Evolutionary conservation across 92 coral and sea anemone species (phyloP), one percentile per base, ranked within the genome.

Genomic region (Hydrozoanthus gracilis): DNA sequence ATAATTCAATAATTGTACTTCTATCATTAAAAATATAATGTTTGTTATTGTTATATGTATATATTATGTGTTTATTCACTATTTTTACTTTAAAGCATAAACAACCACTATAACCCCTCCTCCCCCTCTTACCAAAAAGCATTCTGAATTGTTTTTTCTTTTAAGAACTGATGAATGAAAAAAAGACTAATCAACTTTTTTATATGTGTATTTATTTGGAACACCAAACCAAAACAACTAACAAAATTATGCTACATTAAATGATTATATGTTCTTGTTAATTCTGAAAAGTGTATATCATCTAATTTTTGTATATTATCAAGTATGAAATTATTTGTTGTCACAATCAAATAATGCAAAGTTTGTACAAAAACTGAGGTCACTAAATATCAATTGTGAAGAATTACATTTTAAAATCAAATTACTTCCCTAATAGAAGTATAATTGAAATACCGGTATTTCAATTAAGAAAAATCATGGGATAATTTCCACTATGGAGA

Each of bases 401-500:
- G 67, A 61, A 61, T 61, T 61, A 12, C 67, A 61, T 61, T 61
- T 61, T 61, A 58, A 61, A 61, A 61, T 61, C n/a, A 61, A 4
- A 61, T 61, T 13, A 61, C 13, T 61, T n/a, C 67, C 7, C 13
- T 13, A 61, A 9, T 58, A 61, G 18, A 4, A 61, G 18, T 61
- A 61, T 61, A 3, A 12, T 3, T 12, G 2, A 12, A 61, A 61
- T 6, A 61, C 16, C 11, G 16, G 16, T 61, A 5, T 61, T 61
- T 61, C 18, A 61, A 58, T 58, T 58, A 58, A 58, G 15, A 58
- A 16, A 68, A 68, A 68, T 0, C 45, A 8, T 39, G 52, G 17
- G 49, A 44, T 17, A 71, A 71, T 71, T 71, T 71, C 15, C 76
- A 71, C 76, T 44, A 15, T 71, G 52, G n/a, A 71, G 54, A 71